A percentile compares a stretch with the other conserved stretches of the same genome.
These are phyloP conservation scores for Chondrilla cf. caribensis DNA, from an alignment of 37 sponge, comb jelly and placozoan species.

Conservation along the genomic window DNA sequence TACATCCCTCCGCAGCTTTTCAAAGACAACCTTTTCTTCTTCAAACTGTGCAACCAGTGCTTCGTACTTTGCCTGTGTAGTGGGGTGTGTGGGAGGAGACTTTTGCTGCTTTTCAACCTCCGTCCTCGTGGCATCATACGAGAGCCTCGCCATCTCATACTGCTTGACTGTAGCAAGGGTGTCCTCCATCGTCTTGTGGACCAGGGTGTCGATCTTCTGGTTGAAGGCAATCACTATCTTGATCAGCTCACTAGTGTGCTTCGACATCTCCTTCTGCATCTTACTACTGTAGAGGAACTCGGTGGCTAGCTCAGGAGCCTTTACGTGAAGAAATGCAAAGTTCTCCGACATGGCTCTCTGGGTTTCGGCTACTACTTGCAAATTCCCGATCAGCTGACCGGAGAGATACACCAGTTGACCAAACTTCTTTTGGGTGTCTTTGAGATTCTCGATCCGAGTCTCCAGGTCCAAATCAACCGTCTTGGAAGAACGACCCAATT, in stretches of 20 bases:
- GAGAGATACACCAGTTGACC: constrained; percentile 55
- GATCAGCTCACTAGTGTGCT: constrained; percentile 74
- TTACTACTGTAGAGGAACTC: constrained; percentile 82
- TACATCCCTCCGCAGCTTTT: constrained; percentile 73
- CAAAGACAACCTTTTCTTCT: constrained; percentile 68
- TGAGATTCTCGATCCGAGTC: constrained; percentile 44
- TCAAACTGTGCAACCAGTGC: constrained; percentile 63
- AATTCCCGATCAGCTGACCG: constrained; percentile 46
- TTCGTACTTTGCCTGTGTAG: constrained; percentile 45
- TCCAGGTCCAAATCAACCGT: constrained; percentile 83
- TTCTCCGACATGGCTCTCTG: constrained; percentile 84
- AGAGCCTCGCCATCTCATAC: constrained; percentile 76
- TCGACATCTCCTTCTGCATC: constrained; percentile 67
- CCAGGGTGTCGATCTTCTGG: constrained; percentile 69
- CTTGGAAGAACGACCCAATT: constrained; percentile 62
- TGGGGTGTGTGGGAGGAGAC: constrained; percentile 16
- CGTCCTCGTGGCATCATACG: constrained; percentile 83
- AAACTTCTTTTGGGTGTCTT: constrained; percentile 84
- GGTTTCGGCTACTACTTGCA: constrained; percentile 55
- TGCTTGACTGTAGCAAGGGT: constrained; percentile 76
- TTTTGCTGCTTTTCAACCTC: constrained; percentile 62
- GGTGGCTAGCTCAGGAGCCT: constrained; percentile 66
- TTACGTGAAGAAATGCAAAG: constrained; percentile 81
- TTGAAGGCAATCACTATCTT: constrained; percentile 52
- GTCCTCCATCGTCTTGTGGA: constrained; percentile 90